A percentile compares a stretch with the other conserved stretches of the same genome.
These are phyloP conservation scores for Tiliacea citrago DNA, from an alignment of 2,888 invertebrate species.

Conservation along the genomic window DNA sequence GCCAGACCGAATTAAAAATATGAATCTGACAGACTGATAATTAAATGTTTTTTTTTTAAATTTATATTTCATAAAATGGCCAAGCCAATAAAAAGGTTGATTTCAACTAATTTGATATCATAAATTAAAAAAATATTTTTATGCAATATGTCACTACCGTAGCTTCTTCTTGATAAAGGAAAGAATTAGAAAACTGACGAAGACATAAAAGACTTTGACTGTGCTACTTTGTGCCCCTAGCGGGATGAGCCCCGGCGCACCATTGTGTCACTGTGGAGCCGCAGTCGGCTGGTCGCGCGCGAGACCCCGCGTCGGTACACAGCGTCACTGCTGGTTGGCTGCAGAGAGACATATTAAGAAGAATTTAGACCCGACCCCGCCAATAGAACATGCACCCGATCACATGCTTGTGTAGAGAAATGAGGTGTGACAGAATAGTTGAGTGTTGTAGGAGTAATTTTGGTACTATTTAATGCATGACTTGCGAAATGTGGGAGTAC, in stretches of 20 bases:
- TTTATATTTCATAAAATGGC: neutral
- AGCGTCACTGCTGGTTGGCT: slow-evolving; percentile 69
- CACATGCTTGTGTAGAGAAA: slow-evolving; percentile 20
- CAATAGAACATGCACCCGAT: slow-evolving; percentile 71
- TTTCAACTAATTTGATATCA: neutral
- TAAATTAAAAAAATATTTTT: neutral
- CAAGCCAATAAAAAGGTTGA: neutral
- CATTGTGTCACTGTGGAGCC: slow-evolving; percentile 80
- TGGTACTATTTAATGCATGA: slow-evolving; percentile 1
- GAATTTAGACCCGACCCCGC: slow-evolving; percentile 75
- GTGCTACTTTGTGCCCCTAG: slow-evolving; percentile 59
- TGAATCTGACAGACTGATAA: neutral
- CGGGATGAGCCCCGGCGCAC: slow-evolving; percentile 64
- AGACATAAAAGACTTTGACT: slow-evolving; percentile 12
- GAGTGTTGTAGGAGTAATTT: slow-evolving; percentile 2
- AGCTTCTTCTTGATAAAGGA: neutral
- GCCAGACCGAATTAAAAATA: neutral
- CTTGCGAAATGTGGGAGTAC: neutral
- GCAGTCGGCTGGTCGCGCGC: slow-evolving; percentile 72
- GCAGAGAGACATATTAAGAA: slow-evolving; percentile 64
- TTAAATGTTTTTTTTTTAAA: neutral
- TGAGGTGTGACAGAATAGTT: slow-evolving; percentile 4
- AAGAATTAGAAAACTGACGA: slow-evolving; percentile 3
- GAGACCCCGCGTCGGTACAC: slow-evolving; percentile 63
- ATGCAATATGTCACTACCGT: neutral